Percentiles rank a stretch among this genome's conserved stretches.
Evolutionary conservation across 2,888 invertebrate species (phyloP).

Genomic region (Meandrusa payeni): DNA sequence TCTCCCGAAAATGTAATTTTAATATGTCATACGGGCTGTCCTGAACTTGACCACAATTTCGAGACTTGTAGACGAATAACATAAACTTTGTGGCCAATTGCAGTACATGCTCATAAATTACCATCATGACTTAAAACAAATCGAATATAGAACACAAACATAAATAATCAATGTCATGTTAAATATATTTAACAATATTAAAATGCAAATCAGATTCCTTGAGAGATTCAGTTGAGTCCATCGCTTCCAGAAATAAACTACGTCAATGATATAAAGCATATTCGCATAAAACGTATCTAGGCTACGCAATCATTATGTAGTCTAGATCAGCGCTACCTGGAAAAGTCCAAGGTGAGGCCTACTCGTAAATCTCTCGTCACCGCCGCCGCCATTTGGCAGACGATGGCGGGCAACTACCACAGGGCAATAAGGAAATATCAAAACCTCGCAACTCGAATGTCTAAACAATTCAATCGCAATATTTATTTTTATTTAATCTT

Average conservation of each 20-base stretch:
- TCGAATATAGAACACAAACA: too few species aligned
- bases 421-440: conserved; percentile 17
- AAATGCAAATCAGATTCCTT: too few species aligned
- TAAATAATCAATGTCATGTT: too few species aligned
- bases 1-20: too few species aligned
- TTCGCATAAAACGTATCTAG: conserved; percentile 10
- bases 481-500: not conserved
- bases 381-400: conserved; percentile 9
- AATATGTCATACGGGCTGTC: too few species aligned
- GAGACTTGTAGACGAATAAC: too few species aligned
- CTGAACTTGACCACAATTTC: too few species aligned
- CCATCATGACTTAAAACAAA: too few species aligned
- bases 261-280: conserved; percentile 1
- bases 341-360: conserved; percentile 20
- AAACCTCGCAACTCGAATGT: not conserved
- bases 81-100: too few species aligned
- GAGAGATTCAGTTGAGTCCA: too few species aligned
- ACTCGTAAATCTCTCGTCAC: conserved; percentile 17
- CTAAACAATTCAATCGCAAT: not conserved
- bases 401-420: conserved; percentile 8
- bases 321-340: conserved; percentile 12
- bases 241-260: not conserved
- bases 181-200: not conserved
- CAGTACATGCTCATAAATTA: too few species aligned
- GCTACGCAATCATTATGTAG: conserved; percentile 7